Conservation (phyloP, 1,140 invertebrate species). For the Drosophila mojavensis region DNA sequence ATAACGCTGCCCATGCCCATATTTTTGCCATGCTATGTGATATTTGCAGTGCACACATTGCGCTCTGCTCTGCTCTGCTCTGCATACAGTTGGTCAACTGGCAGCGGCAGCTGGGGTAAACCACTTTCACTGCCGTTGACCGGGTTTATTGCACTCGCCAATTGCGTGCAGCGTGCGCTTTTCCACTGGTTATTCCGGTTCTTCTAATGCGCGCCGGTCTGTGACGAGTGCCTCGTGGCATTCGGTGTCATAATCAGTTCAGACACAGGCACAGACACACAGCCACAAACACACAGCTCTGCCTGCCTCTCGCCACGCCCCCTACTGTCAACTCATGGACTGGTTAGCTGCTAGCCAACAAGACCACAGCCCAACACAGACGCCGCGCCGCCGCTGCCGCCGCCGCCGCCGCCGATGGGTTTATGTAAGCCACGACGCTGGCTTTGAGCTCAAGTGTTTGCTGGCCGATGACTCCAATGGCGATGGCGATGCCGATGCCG, state of each 20-base stretch:
- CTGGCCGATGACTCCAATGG: slow-evolving; percentile 34
- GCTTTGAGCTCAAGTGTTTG: slow-evolving; percentile 64
- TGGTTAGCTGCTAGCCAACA: slow-evolving; percentile 16
- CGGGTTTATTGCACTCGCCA: slow-evolving; percentile 76
- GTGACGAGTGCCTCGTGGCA: slow-evolving; percentile 59
- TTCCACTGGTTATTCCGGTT: slow-evolving; percentile 81
- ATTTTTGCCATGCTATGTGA: too few species aligned
- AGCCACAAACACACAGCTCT: slow-evolving; percentile 13
- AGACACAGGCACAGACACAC: slow-evolving; percentile 44
- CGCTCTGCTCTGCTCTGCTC: neutral
- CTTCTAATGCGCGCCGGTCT: slow-evolving; percentile 63
- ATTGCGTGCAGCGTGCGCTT: slow-evolving; percentile 57
- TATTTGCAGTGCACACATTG: too few species aligned
- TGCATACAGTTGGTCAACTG: slow-evolving; percentile 5
- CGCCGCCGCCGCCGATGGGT: neutral
- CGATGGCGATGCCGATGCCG: slow-evolving; percentile 9
- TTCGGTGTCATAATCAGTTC: slow-evolving; percentile 76
- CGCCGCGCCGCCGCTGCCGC: neutral
- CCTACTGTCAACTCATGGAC: slow-evolving; percentile 7
- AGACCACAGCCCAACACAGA: slow-evolving; percentile 27
- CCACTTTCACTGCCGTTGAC: slow-evolving; percentile 78
- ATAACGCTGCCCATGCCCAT: neutral
- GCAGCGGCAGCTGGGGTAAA: slow-evolving; percentile 40
- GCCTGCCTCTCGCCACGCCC: slow-evolving; percentile 3
- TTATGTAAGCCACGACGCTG: slow-evolving; percentile 40